phyloP scores from a whole-genome alignment of 2,888 invertebrate genomes.

The Stegophylla sp. region DNA sequence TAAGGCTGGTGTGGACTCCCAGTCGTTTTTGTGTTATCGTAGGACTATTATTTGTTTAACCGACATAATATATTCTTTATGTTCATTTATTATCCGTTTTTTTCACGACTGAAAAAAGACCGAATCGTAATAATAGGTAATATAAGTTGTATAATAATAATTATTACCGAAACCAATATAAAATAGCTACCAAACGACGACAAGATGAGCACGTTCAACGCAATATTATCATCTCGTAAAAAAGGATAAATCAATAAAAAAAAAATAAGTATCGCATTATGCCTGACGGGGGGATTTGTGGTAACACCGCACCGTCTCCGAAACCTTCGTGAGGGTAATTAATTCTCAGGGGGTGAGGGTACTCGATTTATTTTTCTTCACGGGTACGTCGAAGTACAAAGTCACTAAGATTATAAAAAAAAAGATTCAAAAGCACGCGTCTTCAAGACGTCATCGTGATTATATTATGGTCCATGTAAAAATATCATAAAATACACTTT shows the following conservation, averaged over 20 bases:
- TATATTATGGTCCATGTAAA: neutral
- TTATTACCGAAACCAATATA: slow-evolving; percentile 37
- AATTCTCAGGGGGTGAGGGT: slow-evolving; percentile 10
- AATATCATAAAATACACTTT: neutral
- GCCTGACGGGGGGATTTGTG: slow-evolving; percentile 19
- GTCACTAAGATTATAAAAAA: neutral
- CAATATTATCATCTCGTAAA: neutral
- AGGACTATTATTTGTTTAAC: slow-evolving; percentile 41
- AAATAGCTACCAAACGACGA: slow-evolving; percentile 37
- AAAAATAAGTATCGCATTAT: slow-evolving; percentile 21
- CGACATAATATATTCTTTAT: neutral
- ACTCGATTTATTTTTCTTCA: neutral
- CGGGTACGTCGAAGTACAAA: neutral
- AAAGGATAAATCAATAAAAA: slow-evolving; percentile 42
- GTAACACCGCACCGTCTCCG: neutral
- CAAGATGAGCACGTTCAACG: neutral
- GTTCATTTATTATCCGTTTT: no score
- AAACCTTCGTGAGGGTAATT: slow-evolving; percentile 9
- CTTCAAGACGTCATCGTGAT: neutral
- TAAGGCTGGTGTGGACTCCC: slow-evolving; percentile 40
- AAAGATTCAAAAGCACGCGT: neutral
- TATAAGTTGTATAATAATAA: slow-evolving; percentile 6
- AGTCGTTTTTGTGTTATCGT: neutral
- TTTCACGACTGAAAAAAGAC: slow-evolving; percentile 11
- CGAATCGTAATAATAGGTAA: neutral